Percentiles rank a stretch among this genome's conserved stretches.
Evolutionary conservation across 1,140 invertebrate species (phyloP).

Genomic region (Thrips palmi): DNA sequence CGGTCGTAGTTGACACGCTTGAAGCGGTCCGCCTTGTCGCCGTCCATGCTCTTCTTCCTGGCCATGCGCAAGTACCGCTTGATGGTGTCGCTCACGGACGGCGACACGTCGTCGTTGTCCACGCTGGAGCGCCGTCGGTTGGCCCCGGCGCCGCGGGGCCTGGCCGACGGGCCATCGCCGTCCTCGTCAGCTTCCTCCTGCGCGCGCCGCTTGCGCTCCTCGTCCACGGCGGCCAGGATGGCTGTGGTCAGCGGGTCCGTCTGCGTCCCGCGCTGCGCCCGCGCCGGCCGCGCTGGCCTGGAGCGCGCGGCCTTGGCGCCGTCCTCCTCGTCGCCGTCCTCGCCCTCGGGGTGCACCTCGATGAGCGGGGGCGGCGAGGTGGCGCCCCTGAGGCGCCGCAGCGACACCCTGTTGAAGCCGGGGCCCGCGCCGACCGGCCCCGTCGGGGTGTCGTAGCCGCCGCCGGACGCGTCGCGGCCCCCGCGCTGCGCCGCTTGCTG

Average conservation of each 20-base stretch:
- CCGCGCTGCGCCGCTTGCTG: constrained; percentile 3
- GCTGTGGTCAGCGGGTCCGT: constrained; percentile 36
- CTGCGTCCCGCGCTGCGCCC: too few species aligned
- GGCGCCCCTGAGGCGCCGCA: constrained; percentile 14
- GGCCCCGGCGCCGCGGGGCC: constrained; percentile 21
- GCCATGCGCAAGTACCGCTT: constrained; percentile 69
- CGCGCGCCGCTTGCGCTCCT: constrained; percentile 22
- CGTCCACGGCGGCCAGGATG: constrained; percentile 29
- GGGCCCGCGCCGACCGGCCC: constrained; percentile 16
- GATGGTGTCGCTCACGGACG: constrained; percentile 68
- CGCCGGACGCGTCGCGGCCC: constrained; percentile 5
- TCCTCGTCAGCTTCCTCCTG: constrained; percentile 19
- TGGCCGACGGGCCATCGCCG: constrained; percentile 21
- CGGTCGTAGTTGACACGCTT: constrained; percentile 76
- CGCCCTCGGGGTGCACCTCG: constrained; percentile 31
- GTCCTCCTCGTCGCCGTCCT: constrained; percentile 8
- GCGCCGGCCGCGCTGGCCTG: too few species aligned
- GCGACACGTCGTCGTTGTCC: constrained; percentile 64
- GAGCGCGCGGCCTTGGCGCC: too few species aligned
- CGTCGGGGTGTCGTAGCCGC: constrained; percentile 16
- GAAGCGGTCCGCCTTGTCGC: constrained; percentile 60
- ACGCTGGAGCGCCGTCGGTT: constrained; percentile 45
- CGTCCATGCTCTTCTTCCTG: constrained; percentile 62
- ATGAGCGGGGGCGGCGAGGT: constrained; percentile 43
- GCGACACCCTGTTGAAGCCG: constrained; percentile 12